Conservation (phyloP, 1,140 invertebrate genomes). For the Caenorhabditis inopinata region DNA sequence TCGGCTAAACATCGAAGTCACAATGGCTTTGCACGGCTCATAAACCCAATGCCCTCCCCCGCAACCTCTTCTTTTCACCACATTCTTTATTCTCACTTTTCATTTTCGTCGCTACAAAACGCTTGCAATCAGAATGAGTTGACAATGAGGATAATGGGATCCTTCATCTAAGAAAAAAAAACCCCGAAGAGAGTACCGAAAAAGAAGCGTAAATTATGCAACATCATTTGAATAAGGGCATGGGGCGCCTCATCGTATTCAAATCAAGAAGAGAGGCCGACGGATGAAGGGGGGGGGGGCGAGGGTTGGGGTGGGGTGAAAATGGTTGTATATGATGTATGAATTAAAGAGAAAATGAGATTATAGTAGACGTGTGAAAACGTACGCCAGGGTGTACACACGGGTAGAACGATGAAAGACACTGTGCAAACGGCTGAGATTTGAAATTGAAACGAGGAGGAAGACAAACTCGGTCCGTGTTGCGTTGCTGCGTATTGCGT, state of each 20-base stretch:
- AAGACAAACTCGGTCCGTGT: too few species aligned
- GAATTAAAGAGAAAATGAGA: conserved; percentile 16
- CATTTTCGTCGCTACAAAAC: neutral
- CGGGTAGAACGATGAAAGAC: conserved; percentile 11
- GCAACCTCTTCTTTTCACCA: neutral
- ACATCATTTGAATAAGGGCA: conserved; percentile 25
- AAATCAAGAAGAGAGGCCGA: conserved; percentile 19
- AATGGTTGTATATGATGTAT: conserved; percentile 10
- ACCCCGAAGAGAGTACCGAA: neutral
- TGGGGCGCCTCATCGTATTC: neutral
- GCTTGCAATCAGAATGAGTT: conserved; percentile 7
- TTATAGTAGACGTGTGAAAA: neutral
- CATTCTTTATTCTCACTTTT: conserved; percentile 18
- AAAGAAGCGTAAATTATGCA: conserved; percentile 26
- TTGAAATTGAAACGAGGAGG: neutral
- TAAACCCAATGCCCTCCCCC: conserved; percentile 8
- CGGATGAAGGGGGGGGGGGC: too few species aligned
- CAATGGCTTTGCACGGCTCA: conserved; percentile 10
- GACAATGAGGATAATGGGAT: conserved; percentile 22
- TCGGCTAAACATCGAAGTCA: neutral
- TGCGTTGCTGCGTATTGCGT: too few species aligned
- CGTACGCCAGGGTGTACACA: neutral
- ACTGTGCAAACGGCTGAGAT: neutral
- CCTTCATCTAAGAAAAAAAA: neutral
- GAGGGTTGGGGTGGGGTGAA: neutral